Conservation (phyloP, 2,888 invertebrate species). For the Brachypterus glaber region DNA sequence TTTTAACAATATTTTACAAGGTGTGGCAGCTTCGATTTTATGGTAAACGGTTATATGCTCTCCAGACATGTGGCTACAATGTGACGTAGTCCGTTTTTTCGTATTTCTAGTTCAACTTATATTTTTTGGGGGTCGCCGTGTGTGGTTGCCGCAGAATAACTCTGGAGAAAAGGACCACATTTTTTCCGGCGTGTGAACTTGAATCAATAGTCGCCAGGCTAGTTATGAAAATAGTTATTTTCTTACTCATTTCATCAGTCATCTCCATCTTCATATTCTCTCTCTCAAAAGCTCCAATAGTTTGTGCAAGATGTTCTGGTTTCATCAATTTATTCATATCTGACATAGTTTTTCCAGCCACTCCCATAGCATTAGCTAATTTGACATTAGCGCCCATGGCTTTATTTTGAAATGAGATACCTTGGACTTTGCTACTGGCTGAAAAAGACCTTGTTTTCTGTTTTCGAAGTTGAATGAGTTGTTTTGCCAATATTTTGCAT, state of each 20-base stretch:
- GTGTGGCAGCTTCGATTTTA: no score
- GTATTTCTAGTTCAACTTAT: no score
- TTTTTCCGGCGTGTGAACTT: no score
- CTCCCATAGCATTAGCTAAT: conserved; percentile 78
- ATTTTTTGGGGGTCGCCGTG: no score
- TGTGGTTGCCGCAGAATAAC: conserved; percentile 5
- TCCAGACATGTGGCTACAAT: no score
- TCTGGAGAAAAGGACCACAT: neutral
- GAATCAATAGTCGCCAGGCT: no score
- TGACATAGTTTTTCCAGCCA: conserved; percentile 82
- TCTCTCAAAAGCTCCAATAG: conserved; percentile 74
- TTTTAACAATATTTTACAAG: no score
- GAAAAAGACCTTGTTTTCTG: conserved; percentile 76
- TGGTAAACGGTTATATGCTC: no score
- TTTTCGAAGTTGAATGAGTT: conserved; percentile 76
- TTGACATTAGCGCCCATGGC: conserved; percentile 84
- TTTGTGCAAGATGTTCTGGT: conserved; percentile 72
- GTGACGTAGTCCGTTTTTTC: no score
- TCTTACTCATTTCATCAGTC: conserved; percentile 90
- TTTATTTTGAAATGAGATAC: conserved; percentile 79
- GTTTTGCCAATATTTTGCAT: conserved; percentile 76
- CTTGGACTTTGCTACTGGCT: conserved; percentile 68
- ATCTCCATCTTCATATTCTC: conserved; percentile 86
- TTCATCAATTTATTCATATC: conserved; percentile 81
- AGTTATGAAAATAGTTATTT: no score